Evolutionary conservation across 2,888 invertebrate species (phyloP).

Genomic region (Odontocerum albicorne): DNA sequence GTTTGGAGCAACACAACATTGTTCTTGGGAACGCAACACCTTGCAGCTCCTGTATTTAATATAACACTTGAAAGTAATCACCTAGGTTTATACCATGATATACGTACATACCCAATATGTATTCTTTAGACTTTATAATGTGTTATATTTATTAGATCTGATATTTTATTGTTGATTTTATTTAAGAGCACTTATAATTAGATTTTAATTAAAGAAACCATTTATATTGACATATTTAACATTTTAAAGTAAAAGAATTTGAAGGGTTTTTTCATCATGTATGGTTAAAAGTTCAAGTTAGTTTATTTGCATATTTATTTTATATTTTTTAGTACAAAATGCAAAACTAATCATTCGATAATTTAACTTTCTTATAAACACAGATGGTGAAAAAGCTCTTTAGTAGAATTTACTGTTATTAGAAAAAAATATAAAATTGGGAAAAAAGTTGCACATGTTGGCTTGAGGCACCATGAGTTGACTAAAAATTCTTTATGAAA

Average conservation of each 20-base stretch:
- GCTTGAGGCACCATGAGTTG: constrained; percentile 8
- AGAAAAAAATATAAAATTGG: not conserved
- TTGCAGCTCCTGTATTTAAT: too few relatives aligned
- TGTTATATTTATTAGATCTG: constrained; percentile 22
- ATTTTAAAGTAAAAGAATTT: too few relatives aligned
- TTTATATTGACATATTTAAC: constrained; percentile 13
- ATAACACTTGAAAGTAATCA: too few relatives aligned
- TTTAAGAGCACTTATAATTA: constrained; percentile 20
- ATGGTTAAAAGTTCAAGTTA: too few relatives aligned
- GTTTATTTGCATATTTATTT: too few relatives aligned
- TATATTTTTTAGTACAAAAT: too few relatives aligned
- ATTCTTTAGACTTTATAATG: not conserved
- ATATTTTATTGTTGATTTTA: constrained; percentile 21
- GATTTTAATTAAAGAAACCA: constrained; percentile 8
- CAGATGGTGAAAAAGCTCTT: not conserved
- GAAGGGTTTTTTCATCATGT: too few relatives aligned
- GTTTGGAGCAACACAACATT: not conserved
- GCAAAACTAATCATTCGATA: too few relatives aligned
- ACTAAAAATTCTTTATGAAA: not conserved
- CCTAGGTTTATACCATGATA: too few relatives aligned
- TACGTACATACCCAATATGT: too few relatives aligned
- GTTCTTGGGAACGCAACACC: too few relatives aligned
- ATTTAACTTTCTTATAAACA: too few relatives aligned
- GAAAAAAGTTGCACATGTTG: constrained; percentile 8
- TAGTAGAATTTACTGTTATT: not conserved